phyloP scores from a whole-genome alignment of 2,888 invertebrate genomes.

The Icerya purchasi region DNA sequence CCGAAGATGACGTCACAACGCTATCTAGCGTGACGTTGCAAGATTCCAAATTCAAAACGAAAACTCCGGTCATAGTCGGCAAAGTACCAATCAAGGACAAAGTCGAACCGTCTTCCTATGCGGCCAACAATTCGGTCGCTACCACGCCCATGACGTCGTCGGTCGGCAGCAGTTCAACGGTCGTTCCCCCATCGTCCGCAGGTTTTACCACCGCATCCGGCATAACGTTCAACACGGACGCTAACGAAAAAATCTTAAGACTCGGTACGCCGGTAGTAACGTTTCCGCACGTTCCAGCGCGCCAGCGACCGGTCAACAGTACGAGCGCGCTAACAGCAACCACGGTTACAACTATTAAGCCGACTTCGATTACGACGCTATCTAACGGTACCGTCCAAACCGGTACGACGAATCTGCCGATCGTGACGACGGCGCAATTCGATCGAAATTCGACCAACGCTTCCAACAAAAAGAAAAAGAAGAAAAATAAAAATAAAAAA shows the following conservation, averaged over 20 bases:
- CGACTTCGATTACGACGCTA: slow-evolving; percentile 1
- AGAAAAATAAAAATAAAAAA: slow-evolving; percentile 18
- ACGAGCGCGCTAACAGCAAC: slow-evolving; percentile 15
- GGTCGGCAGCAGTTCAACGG: slow-evolving; percentile 16
- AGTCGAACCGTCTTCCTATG: slow-evolving; percentile 16
- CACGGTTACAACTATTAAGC: slow-evolving; percentile 9
- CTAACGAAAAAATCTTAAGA: slow-evolving; percentile 14
- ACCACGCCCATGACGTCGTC: slow-evolving; percentile 19
- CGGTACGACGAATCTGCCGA: slow-evolving; percentile 4
- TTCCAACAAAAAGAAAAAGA: slow-evolving; percentile 22
- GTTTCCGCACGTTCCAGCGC: slow-evolving; percentile 16
- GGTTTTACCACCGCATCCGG: slow-evolving; percentile 20
- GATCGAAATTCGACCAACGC: slow-evolving; percentile 12
- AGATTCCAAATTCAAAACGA: slow-evolving; percentile 21
- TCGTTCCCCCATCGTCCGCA: slow-evolving; percentile 23
- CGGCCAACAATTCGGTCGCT: slow-evolving; percentile 11
- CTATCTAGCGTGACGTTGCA: slow-evolving; percentile 17
- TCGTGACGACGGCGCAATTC: slow-evolving; percentile 8
- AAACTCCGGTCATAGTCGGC: slow-evolving; percentile 20
- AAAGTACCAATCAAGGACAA: slow-evolving; percentile 20
- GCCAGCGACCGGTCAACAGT: slow-evolving; percentile 14
- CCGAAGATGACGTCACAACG: slow-evolving; percentile 7
- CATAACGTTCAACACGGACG: not conserved
- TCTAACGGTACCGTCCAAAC: not conserved
- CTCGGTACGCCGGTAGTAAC: slow-evolving; percentile 17